Evolutionary conservation across 2,113 vertebrate genomes (phyloP), one percentile per base, ranked within the genome.

Genomic region (Mellivora capensis): DNA sequence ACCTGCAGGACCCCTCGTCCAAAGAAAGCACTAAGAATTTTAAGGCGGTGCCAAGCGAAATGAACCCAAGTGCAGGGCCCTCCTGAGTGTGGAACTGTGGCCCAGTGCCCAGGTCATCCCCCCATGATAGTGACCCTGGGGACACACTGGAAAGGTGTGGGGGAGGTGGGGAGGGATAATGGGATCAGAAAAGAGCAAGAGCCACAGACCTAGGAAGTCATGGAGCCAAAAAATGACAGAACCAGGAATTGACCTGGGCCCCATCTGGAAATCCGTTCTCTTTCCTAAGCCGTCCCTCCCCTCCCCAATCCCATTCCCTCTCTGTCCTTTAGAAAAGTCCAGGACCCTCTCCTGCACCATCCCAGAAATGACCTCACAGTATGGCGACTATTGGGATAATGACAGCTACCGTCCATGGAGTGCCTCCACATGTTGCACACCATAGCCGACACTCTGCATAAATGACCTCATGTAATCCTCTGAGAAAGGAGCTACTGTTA

Each of bases 391-490:
- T 37, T 52, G 6, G 3, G 18, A 23, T 11, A 42, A 39, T 12
- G 7, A 17, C 1, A 11, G 9, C 74, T 6, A 3, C n/a, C 14
- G 4, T 25, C 2, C 23, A 4, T 25, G 31, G n/a, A 18, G 25
- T 0, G 9, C 12, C 71, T 39, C n/a, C 5, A 6, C 2, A 2
- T 3, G 12, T n/a, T 2, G 10, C 27, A 7, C 2, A 23, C 37
- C 4, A 1, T 21, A 15, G 52, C 18, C 62, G 64, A 79, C 13
- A 14, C 31, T 4, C 64, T 12, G 27, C 27, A 2, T 7, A 47
- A 52, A 27, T 23, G 74, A 27, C 20, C 83, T n/a, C 34, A 0
- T 0, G 44, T 18, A 54, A 23, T 44, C 29, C 21, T 80, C 42
- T 15, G 62, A 61, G 31, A 47, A 67, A 54, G 54, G 84, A 80